These are phyloP conservation scores for Hymenochirus boettgeri DNA, from an alignment of 2,113 vertebrate species.

Conservation along the genomic window DNA sequence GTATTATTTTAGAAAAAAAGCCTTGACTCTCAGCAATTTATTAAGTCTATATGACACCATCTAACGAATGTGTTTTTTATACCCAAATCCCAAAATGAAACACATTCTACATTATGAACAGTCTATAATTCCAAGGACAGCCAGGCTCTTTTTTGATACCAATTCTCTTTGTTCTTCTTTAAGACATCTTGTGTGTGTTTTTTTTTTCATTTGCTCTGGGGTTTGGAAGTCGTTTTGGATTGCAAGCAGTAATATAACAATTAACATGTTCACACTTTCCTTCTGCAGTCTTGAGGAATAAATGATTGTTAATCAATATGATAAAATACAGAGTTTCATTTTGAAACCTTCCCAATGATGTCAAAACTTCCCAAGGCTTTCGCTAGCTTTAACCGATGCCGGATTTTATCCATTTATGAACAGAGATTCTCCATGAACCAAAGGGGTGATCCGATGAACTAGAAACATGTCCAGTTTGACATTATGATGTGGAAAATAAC, in stretches of 20 bases:
- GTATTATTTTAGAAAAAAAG: slow-evolving; percentile 5
- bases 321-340: not conserved
- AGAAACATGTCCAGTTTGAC: not conserved
- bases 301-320: slow-evolving; percentile 5
- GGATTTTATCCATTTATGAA: slow-evolving; percentile 3
- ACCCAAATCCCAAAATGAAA: slow-evolving; percentile 25
- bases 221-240: slow-evolving; percentile 17
- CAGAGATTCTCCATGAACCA: not conserved
- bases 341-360: not conserved
- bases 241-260: slow-evolving; percentile 33
- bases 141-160: slow-evolving; percentile 25
- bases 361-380: not conserved
- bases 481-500: too few species aligned
- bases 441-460: not conserved
- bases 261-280: slow-evolving; percentile 29
- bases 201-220: slow-evolving; percentile 28
- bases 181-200: slow-evolving; percentile 26
- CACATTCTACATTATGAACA: slow-evolving; percentile 20
- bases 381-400: not conserved
- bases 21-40: slow-evolving; percentile 3
- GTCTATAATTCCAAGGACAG: slow-evolving; percentile 33
- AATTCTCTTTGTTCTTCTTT: slow-evolving; percentile 33
- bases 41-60: slow-evolving; percentile 1
- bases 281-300: slow-evolving; percentile 1
- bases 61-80: slow-evolving; percentile 21